Conservation (phyloP, 2,797 vertebrate genomes). For the Aldrovandia affinis region DNA sequence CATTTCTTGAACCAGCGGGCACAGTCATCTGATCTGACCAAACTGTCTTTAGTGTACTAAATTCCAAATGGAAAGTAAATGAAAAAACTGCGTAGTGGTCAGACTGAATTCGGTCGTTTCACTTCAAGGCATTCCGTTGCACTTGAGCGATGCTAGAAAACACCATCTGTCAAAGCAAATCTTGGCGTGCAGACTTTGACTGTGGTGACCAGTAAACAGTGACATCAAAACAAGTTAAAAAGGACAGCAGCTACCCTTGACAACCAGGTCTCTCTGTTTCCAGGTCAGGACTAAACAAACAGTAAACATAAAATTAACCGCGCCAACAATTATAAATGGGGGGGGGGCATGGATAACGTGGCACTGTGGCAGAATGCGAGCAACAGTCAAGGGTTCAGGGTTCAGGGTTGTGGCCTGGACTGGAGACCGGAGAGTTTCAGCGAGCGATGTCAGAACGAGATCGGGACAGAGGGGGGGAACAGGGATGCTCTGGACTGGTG, state of each 20-base stretch:
- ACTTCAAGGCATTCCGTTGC: not conserved
- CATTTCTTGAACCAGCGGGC: constrained; percentile 32
- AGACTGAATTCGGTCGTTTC: not conserved
- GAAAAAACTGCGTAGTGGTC: not conserved
- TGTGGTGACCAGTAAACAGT: too few species aligned
- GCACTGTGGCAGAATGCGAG: not conserved
- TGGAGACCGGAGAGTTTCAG: not conserved
- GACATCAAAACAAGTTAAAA: too few species aligned
- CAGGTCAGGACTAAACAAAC: not conserved
- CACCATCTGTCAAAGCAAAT: not conserved
- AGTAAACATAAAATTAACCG: not conserved
- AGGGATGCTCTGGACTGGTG: constrained; percentile 13
- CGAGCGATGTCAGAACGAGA: not conserved
- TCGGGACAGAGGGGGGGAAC: not conserved
- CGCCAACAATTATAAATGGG: not conserved
- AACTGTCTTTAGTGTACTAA: constrained; percentile 36
- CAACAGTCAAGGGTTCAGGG: not conserved
- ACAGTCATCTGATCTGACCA: constrained; percentile 42
- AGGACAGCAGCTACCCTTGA: not conserved
- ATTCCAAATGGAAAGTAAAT: not conserved
- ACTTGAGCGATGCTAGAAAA: not conserved
- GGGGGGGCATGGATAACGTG: not conserved
- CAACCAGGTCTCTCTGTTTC: not conserved
- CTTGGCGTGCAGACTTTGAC: too few species aligned
- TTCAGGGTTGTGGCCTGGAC: not conserved